Evolutionary conservation across 2,888 invertebrate species (phyloP), one percentile per base, ranked within the genome.

Genomic region (Emmelina monodactyla): DNA sequence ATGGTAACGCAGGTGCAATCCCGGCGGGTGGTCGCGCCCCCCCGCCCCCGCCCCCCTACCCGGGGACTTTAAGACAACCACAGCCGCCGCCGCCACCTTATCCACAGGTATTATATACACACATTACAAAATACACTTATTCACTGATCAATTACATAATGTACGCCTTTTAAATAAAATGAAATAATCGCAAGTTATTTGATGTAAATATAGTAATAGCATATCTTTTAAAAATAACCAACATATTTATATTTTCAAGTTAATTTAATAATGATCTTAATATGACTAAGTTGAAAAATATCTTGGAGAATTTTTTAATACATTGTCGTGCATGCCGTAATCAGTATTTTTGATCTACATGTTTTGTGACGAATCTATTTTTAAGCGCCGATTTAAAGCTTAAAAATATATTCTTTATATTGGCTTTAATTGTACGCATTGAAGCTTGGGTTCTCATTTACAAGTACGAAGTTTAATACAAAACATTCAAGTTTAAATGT

Each of bases 1-100:
- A n/a, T n/a, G n/a, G n/a, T n/a, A n/a, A n/a, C n/a, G n/a, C n/a
- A n/a, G 19, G 32, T 42, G 46, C 36, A 45, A 82, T 45, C 62
- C 51, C 39, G 70, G 69, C 33, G 62, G 68, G 30, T 52, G 65
- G 2, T 25, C 69, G 82, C 2, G 83, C 87, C 7, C n/a, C n/a
- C n/a, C 86, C 87, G 16, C 89, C 89, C 2, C 88, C 89, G 10
- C 90, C 90, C 16, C 90, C 89, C 2, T 89, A 89, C 35, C 90
- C 90, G 14, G 88, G 87, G 32, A 88, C 87, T 4, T 86, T 88
- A 87, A 88, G 37, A 84, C 86, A 64, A 86, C 62, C 65, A 44
- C 39, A 25, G 28, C 22, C 48, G 39, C 45, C 62, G 53, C 76
- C 76, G 47, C 75, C 72, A 49, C 79, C 83, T 47, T 83, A 82